phyloP scores from a whole-genome alignment of 2,113 vertebrate species.

The Protobothrops mucrosquamatus region DNA sequence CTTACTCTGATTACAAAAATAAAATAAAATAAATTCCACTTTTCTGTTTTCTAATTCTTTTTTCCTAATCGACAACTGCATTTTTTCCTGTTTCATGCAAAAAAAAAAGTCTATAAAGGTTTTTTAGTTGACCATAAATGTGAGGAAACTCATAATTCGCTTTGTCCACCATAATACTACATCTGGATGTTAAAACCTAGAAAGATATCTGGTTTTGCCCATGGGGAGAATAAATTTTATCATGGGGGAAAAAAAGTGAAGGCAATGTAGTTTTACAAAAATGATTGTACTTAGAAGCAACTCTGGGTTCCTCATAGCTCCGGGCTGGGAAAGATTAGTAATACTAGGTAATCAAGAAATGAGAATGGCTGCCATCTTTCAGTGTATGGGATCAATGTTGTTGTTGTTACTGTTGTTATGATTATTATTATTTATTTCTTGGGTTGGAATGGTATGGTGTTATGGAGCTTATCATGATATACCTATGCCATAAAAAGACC shows the following conservation, averaged over 20 bases:
- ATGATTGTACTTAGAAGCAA: background rate
- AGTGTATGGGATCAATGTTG: background rate
- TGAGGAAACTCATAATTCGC: background rate
- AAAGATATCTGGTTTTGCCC: background rate
- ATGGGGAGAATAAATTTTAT: background rate
- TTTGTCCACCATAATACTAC: background rate
- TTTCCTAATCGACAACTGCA: background rate
- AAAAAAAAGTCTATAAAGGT: background rate
- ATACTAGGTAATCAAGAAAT: background rate
- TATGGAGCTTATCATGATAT: background rate
- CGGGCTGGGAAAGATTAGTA: background rate
- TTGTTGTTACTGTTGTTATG: background rate
- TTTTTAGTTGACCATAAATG: background rate
- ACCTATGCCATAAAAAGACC: background rate
- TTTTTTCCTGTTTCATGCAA: background rate
- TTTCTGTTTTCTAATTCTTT: background rate
- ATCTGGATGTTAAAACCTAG: background rate
- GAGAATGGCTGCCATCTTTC: background rate
- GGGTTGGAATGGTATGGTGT: background rate
- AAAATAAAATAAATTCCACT: background rate
- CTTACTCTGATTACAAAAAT: background rate
- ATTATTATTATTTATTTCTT: background rate
- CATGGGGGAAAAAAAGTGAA: rapidly evolving
- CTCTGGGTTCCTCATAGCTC: background rate
- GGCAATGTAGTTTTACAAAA: background rate